Evolutionary conservation across 2,888 invertebrate species (phyloP), one percentile per base, ranked within the genome.

Genomic region (Papilio elwesi): DNA sequence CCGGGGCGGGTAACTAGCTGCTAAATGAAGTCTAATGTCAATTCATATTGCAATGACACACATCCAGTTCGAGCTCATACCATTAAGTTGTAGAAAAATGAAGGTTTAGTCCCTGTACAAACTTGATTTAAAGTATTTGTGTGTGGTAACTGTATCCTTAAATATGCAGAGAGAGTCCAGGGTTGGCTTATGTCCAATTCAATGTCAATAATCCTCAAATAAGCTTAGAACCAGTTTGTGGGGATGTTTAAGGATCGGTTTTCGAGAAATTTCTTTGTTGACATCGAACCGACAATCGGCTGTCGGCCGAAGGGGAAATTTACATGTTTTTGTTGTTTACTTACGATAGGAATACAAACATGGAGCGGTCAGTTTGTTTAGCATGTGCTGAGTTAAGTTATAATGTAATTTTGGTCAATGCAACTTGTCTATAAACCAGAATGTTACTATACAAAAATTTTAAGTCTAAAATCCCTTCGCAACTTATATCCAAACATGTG

Each of bases 131-230:
- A 8, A 59, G n/a, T 59, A 43, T 59, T 59, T 59, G 59, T 59
- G 38, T 38, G 59, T 59, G 59, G 38, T 59, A 59, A 59, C 0
- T 59, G 38, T 9, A 43, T 59, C 38, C 10, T 59, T 38, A 59
- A 59, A 59, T n/a, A 59, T 38, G 9, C 26, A 55, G 12, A 36
- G 9, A n/a, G 52, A 38, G 59, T 43, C 9, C 6, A 26, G 11
- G 26, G 3, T 53, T 53, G 10, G 8, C 6, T 16, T 7, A 11
- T n/a, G 11, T 53, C 38, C 36, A 36, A 65, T 62, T 15, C 69
- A 43, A 47, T 63, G 53, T 47, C 63, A 70, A 64, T 64, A 53
- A 62, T 69, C 62, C 43, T 53, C n/a, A n/a, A 59, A 49, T 59
- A 68, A 70, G 47, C 53, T 26, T 6, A 1, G 13, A 63, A 70